Evolutionary conservation across 2,113 vertebrate species (phyloP), one percentile per base, ranked within the genome.

Genomic region (Hyperopisus bebe): DNA sequence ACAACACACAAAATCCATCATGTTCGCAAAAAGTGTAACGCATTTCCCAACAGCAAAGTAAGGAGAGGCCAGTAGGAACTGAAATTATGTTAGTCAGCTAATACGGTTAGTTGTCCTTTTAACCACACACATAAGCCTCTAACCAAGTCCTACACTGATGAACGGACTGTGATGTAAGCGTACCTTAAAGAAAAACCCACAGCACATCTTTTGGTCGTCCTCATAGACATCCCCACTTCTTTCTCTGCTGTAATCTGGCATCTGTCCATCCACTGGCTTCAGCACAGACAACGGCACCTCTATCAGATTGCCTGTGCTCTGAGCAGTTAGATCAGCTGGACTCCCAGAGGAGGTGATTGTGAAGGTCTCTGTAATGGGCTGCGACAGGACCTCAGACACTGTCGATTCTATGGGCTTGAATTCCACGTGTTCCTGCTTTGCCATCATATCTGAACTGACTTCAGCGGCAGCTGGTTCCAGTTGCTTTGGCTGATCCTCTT

Each of bases 131-230:
- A 70, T 13, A 31, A 31, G 62, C 62, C 62, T 19, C 48, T 17
- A 84, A 82, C 47, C 35, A 55, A n/a, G 8, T 51, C 24, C 86
- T 53, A 31, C 7, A 42, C 35, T 4, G 51, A 44, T 55, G n/a
- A 24, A 55, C 42, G 17, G 2, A 44, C 39, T 0, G 2, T 44
- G 27, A 39, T 88, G 13, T 44, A 44, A 7, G 2, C 92, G 91
- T 94, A 99, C 98, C 97, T 99, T 99, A 90, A 99, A 99, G 92
- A 99, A 99, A 96, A 99, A 99, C 80, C 98, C 98, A 91, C 96
- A 97, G 93, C 97, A 97, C 47, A 96, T 95, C 94, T 97, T 99
- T 94, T 98, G 97, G 35, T 98, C 97, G 31, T 97, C 97, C n/a
- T 97, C 96, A 48, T 92, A 89, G 44, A 93, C 95, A 50, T 98